Evolutionary conservation across 2,888 invertebrate genomes (phyloP).

Genomic region (Drosophila acutilabella): DNA sequence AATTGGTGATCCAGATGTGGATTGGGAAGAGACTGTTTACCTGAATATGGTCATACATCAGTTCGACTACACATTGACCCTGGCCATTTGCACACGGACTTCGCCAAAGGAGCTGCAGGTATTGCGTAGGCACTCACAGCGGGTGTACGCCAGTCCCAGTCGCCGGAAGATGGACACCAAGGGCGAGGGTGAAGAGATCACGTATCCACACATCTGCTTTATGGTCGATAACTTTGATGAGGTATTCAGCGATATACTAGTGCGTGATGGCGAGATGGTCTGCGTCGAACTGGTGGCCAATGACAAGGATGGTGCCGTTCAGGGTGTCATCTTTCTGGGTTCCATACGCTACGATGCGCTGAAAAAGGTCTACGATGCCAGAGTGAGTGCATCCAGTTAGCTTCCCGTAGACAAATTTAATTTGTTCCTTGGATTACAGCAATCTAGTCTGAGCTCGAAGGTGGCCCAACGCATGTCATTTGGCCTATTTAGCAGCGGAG

Average conservation of each 20-base stretch:
- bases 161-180: constrained; percentile 98
- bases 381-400: constrained; percentile 88
- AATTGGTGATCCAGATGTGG: constrained; percentile 97
- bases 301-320: constrained; percentile 93
- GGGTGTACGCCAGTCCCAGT: constrained; percentile 99
- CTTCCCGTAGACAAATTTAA: constrained; percentile 55
- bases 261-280: constrained; percentile 99
- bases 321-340: constrained; percentile 98
- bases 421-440: constrained; percentile 83
- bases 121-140: constrained; percentile 94
- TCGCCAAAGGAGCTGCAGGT: constrained; percentile 99
- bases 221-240: constrained; percentile 99
- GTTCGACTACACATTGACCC: constrained; percentile 98
- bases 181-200: constrained; percentile 99
- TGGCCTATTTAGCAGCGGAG: constrained; percentile 92
- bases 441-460: constrained; percentile 97
- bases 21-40: constrained; percentile 99
- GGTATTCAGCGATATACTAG: constrained; percentile 98
- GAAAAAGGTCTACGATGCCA: constrained; percentile 97
- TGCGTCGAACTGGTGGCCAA: constrained; percentile 98
- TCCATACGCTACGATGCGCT: constrained; percentile 99
- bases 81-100: constrained; percentile 98
- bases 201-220: constrained; percentile 99
- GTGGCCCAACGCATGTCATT: constrained; percentile 98
- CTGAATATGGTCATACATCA: constrained; percentile 99